phyloP scores from a whole-genome alignment of 2,113 vertebrate species.

The Scalopus aquaticus region DNA sequence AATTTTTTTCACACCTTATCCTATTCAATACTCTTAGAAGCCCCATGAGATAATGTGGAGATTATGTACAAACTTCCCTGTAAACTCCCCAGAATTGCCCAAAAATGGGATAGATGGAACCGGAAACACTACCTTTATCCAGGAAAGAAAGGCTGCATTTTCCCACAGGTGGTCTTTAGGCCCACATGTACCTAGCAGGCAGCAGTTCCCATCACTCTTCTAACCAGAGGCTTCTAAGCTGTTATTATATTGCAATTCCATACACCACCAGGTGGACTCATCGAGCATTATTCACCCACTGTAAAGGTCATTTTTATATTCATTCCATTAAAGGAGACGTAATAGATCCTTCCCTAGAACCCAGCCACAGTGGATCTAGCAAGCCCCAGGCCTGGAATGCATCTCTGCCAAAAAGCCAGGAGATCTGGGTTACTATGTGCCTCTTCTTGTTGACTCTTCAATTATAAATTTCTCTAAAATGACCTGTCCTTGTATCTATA shows the following conservation, averaged over 20 bases:
- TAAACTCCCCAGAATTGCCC: background rate
- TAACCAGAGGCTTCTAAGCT: background rate
- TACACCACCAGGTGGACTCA: background rate
- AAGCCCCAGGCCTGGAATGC: accelerated
- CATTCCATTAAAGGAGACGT: background rate
- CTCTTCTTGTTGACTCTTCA: background rate
- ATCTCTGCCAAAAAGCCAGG: background rate
- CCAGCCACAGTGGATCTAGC: background rate
- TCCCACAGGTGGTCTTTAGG: background rate
- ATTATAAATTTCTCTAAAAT: background rate
- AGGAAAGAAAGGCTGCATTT: background rate
- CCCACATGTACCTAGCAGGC: background rate
- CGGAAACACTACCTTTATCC: background rate
- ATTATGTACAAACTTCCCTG: background rate
- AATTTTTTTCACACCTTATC: background rate
- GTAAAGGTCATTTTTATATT: background rate
- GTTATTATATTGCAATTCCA: background rate
- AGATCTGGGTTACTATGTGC: background rate
- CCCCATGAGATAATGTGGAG: background rate
- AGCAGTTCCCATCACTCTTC: background rate
- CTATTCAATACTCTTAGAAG: background rate
- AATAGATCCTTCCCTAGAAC: background rate
- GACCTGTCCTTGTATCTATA: background rate
- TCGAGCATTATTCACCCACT: background rate
- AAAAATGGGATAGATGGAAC: background rate